Base-by-base conservation (phyloP, 2,797 vertebrate genomes). In the Lutjanus argentimaculatus region DNA sequence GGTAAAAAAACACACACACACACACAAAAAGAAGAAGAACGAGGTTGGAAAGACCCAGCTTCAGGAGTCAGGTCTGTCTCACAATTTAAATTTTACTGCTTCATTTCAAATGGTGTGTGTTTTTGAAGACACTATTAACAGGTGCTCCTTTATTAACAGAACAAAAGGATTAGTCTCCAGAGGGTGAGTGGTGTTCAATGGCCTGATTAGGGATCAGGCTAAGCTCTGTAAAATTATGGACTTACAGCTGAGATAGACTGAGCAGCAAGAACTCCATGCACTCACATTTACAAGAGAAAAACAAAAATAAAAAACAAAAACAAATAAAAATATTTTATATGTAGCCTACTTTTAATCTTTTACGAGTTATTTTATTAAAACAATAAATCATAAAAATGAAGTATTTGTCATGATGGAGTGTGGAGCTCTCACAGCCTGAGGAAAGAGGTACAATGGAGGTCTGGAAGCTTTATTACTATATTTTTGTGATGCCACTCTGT, bases 41-140 rank as follows among this genome's bases (percentile, higher is more conserved):
- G 63, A 84, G 80, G 52, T 77, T 79, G 75, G 73, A 82, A 72
- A 85, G 75, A 63, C 64, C 81, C 91, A 88, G 95, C 93, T 95
- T 91, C 79, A 93, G 93, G 95, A 97, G 95, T 96, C 96, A 96
- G 88, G 91, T 96, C 95, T 95, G 93, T 94, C 88, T 93, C 81
- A 79, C 80, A 71, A 94, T 96, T 95, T 93, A 88, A 93, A 95
- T 96, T 94, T 95, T 93, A 95, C 93, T 91, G 94, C 94, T 94
- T 89, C 90, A 92, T 94, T 96, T 96, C 90, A 95, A 96, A 95
- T 94, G 88, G 90, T 92, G 94, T 94, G 90, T 94, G 91, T 95
- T 95, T 36, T 95, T 88, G 89, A 90, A 87, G 87, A 94, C 93
- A 92, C 94, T 91, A 93, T 96, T 96, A 96, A 95, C 96, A 98